Conservation (phyloP, 2,113 vertebrate genomes). For the Tragelaphus scriptus region DNA sequence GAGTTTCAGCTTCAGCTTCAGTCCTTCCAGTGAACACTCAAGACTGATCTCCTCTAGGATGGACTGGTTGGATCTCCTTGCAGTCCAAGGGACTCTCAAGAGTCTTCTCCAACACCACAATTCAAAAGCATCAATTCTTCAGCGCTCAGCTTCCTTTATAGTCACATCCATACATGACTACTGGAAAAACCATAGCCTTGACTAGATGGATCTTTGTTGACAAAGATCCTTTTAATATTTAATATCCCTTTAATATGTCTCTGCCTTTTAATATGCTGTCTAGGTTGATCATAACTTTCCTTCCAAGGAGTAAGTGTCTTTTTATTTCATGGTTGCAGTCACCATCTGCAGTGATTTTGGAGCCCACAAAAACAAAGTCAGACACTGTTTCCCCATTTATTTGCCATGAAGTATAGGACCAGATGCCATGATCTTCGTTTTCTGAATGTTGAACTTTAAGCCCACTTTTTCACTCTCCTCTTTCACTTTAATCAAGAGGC, state of each 20-base stretch:
- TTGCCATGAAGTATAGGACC: background rate
- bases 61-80: background rate
- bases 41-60: background rate
- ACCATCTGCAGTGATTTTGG: background rate
- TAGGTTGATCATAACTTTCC: background rate
- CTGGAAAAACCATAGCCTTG: background rate
- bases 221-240: background rate
- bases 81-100: background rate
- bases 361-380: background rate
- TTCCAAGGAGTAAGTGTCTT: background rate
- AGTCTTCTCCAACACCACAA: background rate
- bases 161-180: background rate
- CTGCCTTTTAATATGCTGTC: background rate
- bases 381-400: background rate
- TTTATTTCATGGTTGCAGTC: background rate
- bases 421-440: rapidly evolving
- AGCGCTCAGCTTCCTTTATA: background rate
- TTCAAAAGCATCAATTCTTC: background rate
- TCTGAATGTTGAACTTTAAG: background rate
- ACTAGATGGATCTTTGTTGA: background rate
- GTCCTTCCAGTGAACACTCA: background rate
- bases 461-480: background rate
- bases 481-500: background rate
- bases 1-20: background rate
- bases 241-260: background rate